Evolutionary conservation across 2,888 invertebrate species (phyloP).

Genomic region (Lacanobia wlatinum): DNA sequence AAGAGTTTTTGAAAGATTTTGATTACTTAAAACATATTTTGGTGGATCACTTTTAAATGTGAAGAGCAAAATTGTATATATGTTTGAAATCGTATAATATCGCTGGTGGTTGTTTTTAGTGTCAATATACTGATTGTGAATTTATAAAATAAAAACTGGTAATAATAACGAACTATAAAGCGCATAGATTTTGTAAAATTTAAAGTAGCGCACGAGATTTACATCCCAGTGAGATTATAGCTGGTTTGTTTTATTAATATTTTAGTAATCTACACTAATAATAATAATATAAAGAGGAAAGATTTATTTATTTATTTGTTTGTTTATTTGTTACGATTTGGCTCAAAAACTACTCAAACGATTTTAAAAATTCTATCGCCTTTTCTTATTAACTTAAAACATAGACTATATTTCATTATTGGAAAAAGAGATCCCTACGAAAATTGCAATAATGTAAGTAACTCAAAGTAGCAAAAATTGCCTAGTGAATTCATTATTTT

Average conservation of each 20-base stretch:
- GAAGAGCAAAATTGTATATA: slow-evolving; percentile 25
- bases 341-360: too few species aligned
- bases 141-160: slow-evolving; percentile 26
- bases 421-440: too few species aligned
- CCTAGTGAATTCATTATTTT: too few species aligned
- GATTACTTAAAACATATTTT: slow-evolving; percentile 4
- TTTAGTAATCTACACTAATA: slow-evolving; percentile 26
- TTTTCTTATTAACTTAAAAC: too few species aligned
- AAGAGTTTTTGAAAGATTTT: slow-evolving; percentile 4
- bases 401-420: too few species aligned
- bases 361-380: too few species aligned
- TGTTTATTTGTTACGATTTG: too few species aligned
- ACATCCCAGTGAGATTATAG: slow-evolving; percentile 46
- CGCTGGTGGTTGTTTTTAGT: slow-evolving; percentile 21
- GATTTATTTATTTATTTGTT: too few species aligned
- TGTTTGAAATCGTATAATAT: slow-evolving; percentile 4
- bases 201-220: slow-evolving; percentile 33
- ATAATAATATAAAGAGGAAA: too few species aligned
- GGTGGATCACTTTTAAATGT: slow-evolving; percentile 14
- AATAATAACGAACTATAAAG: slow-evolving; percentile 7
- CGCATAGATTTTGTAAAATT: slow-evolving; percentile 22
- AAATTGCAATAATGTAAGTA: too few species aligned
- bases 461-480: too few species aligned
- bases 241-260: slow-evolving; percentile 54
- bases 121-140: slow-evolving; percentile 14